Evolutionary conservation across 2,888 invertebrate species (phyloP).

Genomic region (Cinara cedri): DNA sequence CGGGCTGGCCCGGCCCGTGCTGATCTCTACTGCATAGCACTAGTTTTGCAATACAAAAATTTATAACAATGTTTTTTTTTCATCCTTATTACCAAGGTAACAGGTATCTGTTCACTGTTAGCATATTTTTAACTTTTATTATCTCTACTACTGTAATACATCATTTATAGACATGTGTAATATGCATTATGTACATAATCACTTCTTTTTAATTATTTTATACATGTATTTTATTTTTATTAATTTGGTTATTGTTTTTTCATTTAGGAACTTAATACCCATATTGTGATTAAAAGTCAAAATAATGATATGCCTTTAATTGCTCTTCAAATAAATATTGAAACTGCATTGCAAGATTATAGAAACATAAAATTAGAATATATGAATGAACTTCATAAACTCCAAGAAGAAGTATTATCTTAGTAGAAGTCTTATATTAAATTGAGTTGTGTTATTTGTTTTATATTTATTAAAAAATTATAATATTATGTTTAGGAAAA

Average conservation of each 20-base stretch:
- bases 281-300: constrained; percentile 53
- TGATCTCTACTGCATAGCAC: too few relatives aligned
- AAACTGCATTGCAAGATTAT: constrained; percentile 47
- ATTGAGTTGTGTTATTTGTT: background rate
- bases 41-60: too few relatives aligned
- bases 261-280: constrained; percentile 55
- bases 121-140: too few relatives aligned
- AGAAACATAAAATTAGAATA: constrained; percentile 55
- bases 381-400: constrained; percentile 44
- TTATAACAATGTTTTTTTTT: too few relatives aligned
- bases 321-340: constrained; percentile 53
- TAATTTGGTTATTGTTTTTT: background rate
- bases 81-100: too few relatives aligned
- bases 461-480: too few relatives aligned
- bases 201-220: background rate
- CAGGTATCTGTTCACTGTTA: too few relatives aligned
- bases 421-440: background rate
- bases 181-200: too few relatives aligned
- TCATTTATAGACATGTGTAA: too few relatives aligned
- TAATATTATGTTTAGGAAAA: constrained; percentile 49
- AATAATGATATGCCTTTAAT: constrained; percentile 40
- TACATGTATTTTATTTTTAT: background rate
- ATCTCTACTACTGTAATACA: too few relatives aligned
- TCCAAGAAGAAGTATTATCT: constrained; percentile 47
- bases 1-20: too few relatives aligned